Conservation (phyloP, 2,113 vertebrate species). For the Lepidothrix coronata region DNA sequence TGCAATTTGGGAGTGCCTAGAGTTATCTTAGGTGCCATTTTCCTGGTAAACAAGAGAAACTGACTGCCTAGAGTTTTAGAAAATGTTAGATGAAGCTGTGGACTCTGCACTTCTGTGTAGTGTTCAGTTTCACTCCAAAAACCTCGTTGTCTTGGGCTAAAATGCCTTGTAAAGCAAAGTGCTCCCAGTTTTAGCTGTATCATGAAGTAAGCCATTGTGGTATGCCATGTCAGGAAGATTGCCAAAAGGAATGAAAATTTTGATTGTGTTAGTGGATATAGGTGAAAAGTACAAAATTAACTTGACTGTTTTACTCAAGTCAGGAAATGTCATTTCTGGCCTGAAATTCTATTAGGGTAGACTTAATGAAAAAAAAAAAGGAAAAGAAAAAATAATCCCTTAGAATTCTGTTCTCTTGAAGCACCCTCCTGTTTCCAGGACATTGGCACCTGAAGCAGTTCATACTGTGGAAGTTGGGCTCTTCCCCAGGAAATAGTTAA, state of each 20-base stretch:
- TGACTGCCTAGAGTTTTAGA: neutral
- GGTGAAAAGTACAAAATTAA: neutral
- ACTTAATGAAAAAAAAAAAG: neutral
- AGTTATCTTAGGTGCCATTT: neutral
- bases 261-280: neutral
- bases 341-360: neutral
- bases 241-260: neutral
- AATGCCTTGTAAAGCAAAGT: neutral
- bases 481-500: conserved; percentile 12
- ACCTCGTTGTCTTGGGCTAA: neutral
- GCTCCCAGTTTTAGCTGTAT: neutral
- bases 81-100: neutral
- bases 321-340: neutral
- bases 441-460: neutral
- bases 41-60: neutral
- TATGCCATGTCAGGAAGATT: neutral
- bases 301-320: neutral
- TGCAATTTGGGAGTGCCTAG: neutral
- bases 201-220: neutral
- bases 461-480: neutral
- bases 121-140: neutral
- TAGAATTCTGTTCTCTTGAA: neutral
- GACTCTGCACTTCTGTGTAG: neutral
- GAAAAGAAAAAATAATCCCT: neutral
- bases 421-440: neutral